Evolutionary conservation across 2,113 vertebrate species (phyloP).

Genomic region (Scolopax mira): DNA sequence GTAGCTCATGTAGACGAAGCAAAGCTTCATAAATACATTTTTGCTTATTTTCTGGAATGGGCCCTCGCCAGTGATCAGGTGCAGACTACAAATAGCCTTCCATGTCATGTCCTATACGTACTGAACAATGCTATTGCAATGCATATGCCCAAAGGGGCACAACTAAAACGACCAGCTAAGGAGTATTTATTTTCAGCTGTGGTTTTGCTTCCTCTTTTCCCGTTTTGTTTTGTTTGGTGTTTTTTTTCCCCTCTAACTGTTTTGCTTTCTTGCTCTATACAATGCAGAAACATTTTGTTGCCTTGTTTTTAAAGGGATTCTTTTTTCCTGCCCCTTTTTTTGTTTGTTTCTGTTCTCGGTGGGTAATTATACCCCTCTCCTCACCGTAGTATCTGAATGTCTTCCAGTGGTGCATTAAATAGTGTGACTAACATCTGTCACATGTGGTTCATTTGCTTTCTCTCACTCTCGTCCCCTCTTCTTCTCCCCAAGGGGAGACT

Average conservation of each 20-base stretch:
- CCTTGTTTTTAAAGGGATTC: neutral
- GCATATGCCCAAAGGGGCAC: constrained; percentile 49
- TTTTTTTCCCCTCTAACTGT: neutral
- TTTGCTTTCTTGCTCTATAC: neutral
- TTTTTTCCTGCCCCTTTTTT: constrained; percentile 5
- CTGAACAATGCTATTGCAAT: constrained; percentile 30
- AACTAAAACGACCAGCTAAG: constrained; percentile 22
- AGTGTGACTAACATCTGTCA: constrained; percentile 66
- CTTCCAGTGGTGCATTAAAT: constrained; percentile 67
- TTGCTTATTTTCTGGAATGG: neutral
- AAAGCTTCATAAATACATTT: neutral
- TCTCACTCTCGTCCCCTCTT: constrained; percentile 40
- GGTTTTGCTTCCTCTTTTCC: neutral
- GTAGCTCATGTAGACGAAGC: constrained; percentile 24
- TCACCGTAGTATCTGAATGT: constrained; percentile 28
- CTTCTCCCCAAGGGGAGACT: constrained; percentile 47
- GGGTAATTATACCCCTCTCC: constrained; percentile 29
- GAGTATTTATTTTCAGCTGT: constrained; percentile 14
- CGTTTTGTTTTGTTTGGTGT: neutral
- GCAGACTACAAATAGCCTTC: constrained; percentile 49
- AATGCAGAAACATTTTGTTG: neutral
- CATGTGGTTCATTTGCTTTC: constrained; percentile 50
- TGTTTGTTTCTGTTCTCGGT: neutral
- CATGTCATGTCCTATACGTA: constrained; percentile 30
- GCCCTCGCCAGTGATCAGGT: neutral